Base-by-base conservation (phyloP, 2,113 vertebrate species). In the Leptobrachium ailaonicum region DNA sequence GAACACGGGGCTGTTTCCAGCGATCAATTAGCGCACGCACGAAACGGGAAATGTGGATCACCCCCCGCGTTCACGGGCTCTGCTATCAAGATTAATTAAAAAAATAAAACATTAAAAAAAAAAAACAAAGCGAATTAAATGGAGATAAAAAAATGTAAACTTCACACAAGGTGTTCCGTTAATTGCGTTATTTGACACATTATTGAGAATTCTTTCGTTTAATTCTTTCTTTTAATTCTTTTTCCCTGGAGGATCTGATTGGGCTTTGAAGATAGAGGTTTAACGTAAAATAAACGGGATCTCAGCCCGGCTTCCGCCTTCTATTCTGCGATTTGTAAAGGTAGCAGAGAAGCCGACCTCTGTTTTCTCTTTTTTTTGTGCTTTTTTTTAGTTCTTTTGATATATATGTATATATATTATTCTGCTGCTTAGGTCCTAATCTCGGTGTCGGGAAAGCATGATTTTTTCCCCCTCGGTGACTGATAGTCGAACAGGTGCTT, bases 401-500 rank as follows among this genome's bases (percentile, higher is more conserved):
- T 12, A 14, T 1, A 14, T 4, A 5, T 5, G 2, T 10, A 10
- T 62, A 14, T 62, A 14, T 62, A 5, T 5, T 20, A 63, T 71
- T 78, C 71, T 78, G 67, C 53, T 84, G 87, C 87, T 92, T 90
- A 89, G 84, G 86, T 89, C 87, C 91, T 85, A 94, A 96, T 94
- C 90, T 87, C 85, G 85, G 84, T 89, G 87, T 89, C 87, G 88
- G 91, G 90, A 94, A 93, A 94, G 93, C 90, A 93, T 92, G 91
- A 92, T 92, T 92, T 91, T 90, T 50, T 86, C 90, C 86, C 87
- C 90, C 86, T 83, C 86, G 79, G 90, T 95, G 94, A 94, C 94
- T 91, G 94, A 97, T 95, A 90, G 90, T 85, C 69, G 85, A 93
- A 96, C 95, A 97, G 96, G 94, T 97, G 94, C 87, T 87, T 87